Base-by-base conservation (phyloP, 1,140 invertebrate genomes). In the Hyphantria cunea region DNA sequence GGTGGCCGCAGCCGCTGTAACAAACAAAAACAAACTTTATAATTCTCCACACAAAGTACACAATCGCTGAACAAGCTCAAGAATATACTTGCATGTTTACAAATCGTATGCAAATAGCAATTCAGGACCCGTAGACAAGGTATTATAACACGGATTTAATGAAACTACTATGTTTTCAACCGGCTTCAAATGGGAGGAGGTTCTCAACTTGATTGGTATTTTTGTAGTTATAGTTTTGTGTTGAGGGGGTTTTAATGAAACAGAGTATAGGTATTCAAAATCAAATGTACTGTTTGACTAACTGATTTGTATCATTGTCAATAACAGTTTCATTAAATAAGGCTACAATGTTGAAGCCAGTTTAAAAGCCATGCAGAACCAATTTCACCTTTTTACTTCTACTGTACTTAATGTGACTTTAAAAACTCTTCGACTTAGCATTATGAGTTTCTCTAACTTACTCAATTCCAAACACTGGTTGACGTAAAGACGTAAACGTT, bases 1-100 rank as follows among this genome's bases (percentile, higher is more conserved):
- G 73, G 93, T 95, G 17, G 96, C 96, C 82, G 96, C 95, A 31
- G 96, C 96, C 74, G 96, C 96, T 97, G 93, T 54, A 94, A 94
- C 91, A 93, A 89, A 77, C 56, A 34, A 80, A 81, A 81, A 59
- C 39, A 8, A 62, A 44, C 42, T 13, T 66, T 61, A 39, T n/a
- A 51, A 3, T 37, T 6, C 33, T 54, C 17, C n/a, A 31, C 41
- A 59, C 10, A 58, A 37, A 31, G 11, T 49, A 44, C 32, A 9
- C 12, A 34, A 25, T 8, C 14, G 37, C 37, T 0, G 37, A 15
- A 51, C 34, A 33, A 32, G 13, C 37, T 31, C 15, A 33, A 51
- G n/a, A 60, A 51, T 51, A 50, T 51, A 13, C 47, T 60, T 51
- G 39, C 47, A 60, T 50, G 51, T 60, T 50, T 51, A 60, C 48